These are phyloP conservation scores for Drosophila eugracilis DNA, from an alignment of 1,140 invertebrate genomes.

Conservation along the genomic window DNA sequence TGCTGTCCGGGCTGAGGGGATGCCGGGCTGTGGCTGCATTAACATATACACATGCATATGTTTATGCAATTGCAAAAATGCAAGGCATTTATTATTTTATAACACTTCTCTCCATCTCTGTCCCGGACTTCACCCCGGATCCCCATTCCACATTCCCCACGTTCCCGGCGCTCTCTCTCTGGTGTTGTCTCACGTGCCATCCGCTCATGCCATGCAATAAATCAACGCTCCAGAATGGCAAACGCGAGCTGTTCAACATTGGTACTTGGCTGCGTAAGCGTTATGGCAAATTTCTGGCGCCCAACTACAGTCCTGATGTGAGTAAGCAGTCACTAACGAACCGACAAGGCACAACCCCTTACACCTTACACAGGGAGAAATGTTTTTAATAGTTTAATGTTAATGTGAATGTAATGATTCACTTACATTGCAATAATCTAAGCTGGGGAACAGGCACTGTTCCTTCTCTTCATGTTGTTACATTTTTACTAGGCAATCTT, in stretches of 20 bases:
- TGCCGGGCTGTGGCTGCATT: constrained; percentile 51
- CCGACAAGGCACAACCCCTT: constrained; percentile 20
- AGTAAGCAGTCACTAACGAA: constrained; percentile 77
- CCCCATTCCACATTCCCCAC: not conserved
- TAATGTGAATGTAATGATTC: no score
- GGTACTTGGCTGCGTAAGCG: constrained; percentile 88
- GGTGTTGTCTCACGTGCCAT: constrained; percentile 71
- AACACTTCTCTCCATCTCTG: constrained; percentile 56
- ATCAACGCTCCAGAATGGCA: constrained; percentile 87
- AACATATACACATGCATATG: constrained; percentile 82
- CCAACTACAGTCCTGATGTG: constrained; percentile 87
- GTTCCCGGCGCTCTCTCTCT: not conserved
- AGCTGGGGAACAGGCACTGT: no score
- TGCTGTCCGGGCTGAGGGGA: constrained; percentile 19
- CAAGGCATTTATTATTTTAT: constrained; percentile 83
- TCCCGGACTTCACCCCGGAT: constrained; percentile 17
- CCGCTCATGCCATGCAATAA: constrained; percentile 71
- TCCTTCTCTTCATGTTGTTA: no score
- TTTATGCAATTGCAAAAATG: constrained; percentile 82
- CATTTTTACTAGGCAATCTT: no score
- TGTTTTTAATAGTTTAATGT: no score
- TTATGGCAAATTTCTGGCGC: constrained; percentile 87
- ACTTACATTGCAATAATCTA: no score
- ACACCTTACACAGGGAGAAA: constrained; percentile 26
- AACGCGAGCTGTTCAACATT: constrained; percentile 87